Evolutionary conservation across 2,888 invertebrate species (phyloP).

Genomic region (Tipula confusa): DNA sequence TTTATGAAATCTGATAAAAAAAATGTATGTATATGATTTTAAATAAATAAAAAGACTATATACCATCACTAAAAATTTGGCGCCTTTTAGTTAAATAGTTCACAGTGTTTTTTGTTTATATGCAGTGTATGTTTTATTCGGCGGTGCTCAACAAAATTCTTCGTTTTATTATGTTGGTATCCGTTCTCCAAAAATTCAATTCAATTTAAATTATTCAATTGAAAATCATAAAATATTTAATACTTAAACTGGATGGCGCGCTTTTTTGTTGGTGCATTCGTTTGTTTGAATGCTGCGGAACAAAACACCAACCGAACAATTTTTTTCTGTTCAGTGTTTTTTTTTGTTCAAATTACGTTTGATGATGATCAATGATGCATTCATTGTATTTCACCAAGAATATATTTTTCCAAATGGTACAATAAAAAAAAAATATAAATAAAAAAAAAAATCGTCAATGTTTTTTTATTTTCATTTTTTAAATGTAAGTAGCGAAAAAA

Average conservation of each 20-base stretch:
- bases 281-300: neutral
- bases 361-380: conserved; percentile 25
- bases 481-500: neutral
- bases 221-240: neutral
- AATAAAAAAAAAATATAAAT: neutral
- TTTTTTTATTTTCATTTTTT: neutral
- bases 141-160: neutral
- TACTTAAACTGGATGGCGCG: neutral
- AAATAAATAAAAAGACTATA: neutral
- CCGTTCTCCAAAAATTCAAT: neutral
- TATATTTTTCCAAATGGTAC: neutral
- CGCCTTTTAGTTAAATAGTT: conserved; percentile 12
- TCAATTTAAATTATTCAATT: conserved; percentile 20
- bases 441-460: neutral
- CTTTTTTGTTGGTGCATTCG: neutral
- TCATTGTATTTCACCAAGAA: conserved; percentile 20
- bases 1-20: conserved; percentile 3
- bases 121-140: neutral
- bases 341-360: neutral
- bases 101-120: neutral
- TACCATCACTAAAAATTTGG: neutral
- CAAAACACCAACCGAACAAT: neutral
- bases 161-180: neutral
- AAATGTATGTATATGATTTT: neutral
- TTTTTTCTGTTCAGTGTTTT: neutral